phyloP scores from a whole-genome alignment of 2,113 vertebrate genomes.

The Engraulis encrasicolus region DNA sequence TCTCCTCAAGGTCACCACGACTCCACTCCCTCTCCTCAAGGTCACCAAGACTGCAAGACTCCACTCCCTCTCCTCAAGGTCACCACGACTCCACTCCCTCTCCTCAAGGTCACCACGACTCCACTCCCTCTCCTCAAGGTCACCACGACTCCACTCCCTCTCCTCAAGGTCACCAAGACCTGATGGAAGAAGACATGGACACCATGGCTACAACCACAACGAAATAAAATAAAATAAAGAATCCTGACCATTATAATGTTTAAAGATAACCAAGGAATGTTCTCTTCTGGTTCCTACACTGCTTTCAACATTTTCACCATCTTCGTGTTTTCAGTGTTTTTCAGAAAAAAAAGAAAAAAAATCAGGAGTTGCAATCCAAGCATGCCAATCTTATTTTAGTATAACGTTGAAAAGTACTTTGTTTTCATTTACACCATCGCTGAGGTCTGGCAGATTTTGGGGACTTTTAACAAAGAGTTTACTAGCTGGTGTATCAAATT shows the following conservation, averaged over 20 bases:
- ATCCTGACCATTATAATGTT: slow-evolving; percentile 53
- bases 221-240: too few species aligned
- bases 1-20: too few species aligned
- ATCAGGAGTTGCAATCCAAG: background rate
- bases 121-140: too few species aligned
- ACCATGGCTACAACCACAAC: too few species aligned
- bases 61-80: too few species aligned
- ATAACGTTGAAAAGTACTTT: background rate
- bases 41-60: too few species aligned
- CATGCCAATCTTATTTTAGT: background rate
- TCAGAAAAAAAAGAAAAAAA: too few species aligned
- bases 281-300: slow-evolving; percentile 47
- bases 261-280: slow-evolving; percentile 67
- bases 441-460: background rate
- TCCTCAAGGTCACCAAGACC: too few species aligned
- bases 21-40: too few species aligned
- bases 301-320: background rate
- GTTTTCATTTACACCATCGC: background rate
- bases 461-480: background rate
- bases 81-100: too few species aligned
- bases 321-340: slow-evolving; percentile 5
- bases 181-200: slow-evolving; percentile 18
- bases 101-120: too few species aligned
- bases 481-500: background rate
- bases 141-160: too few species aligned